phyloP scores from a whole-genome alignment of 2,113 vertebrate genomes.

The Dromaius novaehollandiae region DNA sequence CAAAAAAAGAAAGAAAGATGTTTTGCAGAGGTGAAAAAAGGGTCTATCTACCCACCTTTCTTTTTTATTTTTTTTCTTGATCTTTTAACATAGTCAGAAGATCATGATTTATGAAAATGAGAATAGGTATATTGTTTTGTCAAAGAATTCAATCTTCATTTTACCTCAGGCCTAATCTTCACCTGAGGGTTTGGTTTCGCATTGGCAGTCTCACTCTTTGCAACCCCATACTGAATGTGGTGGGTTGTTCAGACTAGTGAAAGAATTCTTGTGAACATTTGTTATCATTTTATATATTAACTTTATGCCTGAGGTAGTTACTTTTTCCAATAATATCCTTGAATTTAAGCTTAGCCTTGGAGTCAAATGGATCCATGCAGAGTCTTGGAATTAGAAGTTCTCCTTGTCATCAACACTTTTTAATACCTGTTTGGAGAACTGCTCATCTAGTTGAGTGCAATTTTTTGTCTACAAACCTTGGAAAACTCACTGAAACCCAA shows the following conservation, averaged over 20 bases:
- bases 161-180: background rate
- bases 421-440: background rate
- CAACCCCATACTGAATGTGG: background rate
- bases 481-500: background rate
- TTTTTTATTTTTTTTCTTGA: background rate
- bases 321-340: background rate
- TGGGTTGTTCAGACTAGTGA: background rate
- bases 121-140: background rate
- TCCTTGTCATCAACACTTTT: background rate
- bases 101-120: background rate
- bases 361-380: background rate
- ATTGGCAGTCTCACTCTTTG: background rate
- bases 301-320: background rate
- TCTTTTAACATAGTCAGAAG: background rate
- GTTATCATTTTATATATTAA: background rate
- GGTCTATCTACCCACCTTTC: background rate
- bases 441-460: background rate
- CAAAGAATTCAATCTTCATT: background rate
- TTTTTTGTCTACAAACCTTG: background rate
- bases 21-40: background rate
- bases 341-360: background rate
- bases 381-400: background rate
- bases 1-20: background rate
- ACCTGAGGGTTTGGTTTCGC: background rate
- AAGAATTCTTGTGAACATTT: background rate